These are phyloP conservation scores for Gymnorhina tibicen DNA, from an alignment of 2,113 vertebrate genomes.

Conservation along the genomic window DNA sequence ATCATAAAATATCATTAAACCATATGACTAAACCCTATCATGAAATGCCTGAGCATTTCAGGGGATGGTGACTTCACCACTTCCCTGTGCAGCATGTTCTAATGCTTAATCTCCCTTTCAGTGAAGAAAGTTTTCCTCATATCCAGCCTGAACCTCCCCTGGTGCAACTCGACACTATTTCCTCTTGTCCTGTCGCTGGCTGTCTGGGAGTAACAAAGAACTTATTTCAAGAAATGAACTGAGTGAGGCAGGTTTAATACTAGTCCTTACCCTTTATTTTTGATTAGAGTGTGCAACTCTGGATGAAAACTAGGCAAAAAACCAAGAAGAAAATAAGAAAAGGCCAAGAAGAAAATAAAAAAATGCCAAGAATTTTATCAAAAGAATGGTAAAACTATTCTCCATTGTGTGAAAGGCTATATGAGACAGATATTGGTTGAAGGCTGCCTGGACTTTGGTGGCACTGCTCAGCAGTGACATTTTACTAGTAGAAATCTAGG, in stretches of 20 bases:
- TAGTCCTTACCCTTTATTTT: background rate
- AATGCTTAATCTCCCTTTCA: background rate
- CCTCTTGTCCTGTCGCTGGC: background rate
- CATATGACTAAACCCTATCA: background rate
- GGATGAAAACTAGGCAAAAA: background rate
- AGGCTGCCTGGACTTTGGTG: background rate
- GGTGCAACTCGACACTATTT: background rate
- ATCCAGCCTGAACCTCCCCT: background rate
- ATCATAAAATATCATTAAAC: background rate
- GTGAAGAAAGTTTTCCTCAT: background rate
- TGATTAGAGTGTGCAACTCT: background rate
- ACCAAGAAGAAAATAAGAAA: background rate
- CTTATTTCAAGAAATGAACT: background rate
- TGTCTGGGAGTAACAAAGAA: background rate
- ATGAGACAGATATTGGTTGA: background rate
- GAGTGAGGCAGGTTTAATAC: accelerated
- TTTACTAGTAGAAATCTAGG: background rate
- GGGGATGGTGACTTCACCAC: background rate
- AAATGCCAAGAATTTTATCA: background rate
- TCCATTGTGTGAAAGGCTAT: background rate
- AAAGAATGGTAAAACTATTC: background rate
- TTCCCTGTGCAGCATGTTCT: background rate
- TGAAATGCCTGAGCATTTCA: background rate
- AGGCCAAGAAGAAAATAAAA: background rate
- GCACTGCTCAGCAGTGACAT: background rate